These are phyloP conservation scores for Thymallus thymallus DNA, from an alignment of 2,113 vertebrate species.

Conservation along the genomic window DNA sequence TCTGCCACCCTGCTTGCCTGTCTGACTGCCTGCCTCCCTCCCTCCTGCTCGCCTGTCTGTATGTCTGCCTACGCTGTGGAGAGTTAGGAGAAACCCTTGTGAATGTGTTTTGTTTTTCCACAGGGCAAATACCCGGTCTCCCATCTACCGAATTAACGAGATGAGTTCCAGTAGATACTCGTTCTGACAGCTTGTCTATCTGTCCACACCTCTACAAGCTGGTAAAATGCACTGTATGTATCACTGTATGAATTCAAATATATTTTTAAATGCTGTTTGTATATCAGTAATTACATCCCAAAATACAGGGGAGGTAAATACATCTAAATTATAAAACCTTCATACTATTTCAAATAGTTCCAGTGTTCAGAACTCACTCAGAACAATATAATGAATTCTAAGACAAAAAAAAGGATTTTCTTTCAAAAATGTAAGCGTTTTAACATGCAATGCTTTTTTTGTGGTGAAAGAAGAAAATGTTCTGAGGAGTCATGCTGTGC, in stretches of 20 bases:
- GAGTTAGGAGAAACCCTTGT: conserved; percentile 35
- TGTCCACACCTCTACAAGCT: conserved; percentile 10
- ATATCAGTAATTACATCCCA: conserved; percentile 45
- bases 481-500: neutral
- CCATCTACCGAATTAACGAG: conserved; percentile 68
- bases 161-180: conserved; percentile 59
- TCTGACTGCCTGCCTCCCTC: neutral
- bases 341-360: conserved; percentile 28
- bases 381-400: conserved; percentile 2
- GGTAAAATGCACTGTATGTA: neutral
- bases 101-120: conserved; percentile 64
- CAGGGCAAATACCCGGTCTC: conserved; percentile 62
- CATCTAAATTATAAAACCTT: conserved; percentile 46
- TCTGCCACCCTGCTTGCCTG: too few species aligned
- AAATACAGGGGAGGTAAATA: conserved; percentile 41
- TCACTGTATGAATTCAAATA: conserved; percentile 56
- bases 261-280: conserved; percentile 28
- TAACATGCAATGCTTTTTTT: too few species aligned
- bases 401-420: neutral
- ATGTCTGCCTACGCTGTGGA: conserved; percentile 19
- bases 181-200: conserved; percentile 69
- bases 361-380: neutral
- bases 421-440: neutral
- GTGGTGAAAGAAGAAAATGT: neutral
- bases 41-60: too few species aligned